These are phyloP conservation scores for Mesitornis unicolor DNA, from an alignment of 2,113 vertebrate species.

Conservation along the genomic window DNA sequence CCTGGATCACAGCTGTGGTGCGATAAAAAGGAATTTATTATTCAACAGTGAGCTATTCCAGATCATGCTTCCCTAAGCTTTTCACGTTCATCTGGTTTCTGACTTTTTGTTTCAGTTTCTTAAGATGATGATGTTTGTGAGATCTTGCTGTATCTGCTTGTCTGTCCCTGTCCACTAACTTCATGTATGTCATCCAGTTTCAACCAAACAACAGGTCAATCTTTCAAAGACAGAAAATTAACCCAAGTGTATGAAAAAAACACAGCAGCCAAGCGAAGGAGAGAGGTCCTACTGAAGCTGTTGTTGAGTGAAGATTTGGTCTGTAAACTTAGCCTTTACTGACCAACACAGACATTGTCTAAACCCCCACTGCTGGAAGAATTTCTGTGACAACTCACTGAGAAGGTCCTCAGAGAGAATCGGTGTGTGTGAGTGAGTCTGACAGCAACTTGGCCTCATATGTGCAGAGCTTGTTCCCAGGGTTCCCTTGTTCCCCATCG, in stretches of 20 bases:
- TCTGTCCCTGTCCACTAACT: background rate
- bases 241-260: background rate
- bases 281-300: background rate
- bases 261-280: background rate
- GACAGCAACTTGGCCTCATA: background rate
- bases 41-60: background rate
- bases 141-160: background rate
- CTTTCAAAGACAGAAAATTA: background rate
- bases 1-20: background rate
- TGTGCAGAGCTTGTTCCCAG: background rate
- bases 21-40: background rate
- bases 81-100: background rate
- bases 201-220: background rate
- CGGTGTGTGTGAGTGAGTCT: background rate
- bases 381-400: background rate
- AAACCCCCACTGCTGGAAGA: background rate
- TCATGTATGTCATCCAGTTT: background rate
- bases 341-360: background rate
- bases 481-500: background rate
- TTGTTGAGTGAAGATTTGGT: background rate
- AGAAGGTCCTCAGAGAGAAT: background rate
- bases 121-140: background rate
- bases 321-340: background rate
- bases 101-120: rapidly evolving
- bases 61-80: background rate